Evolutionary conservation across 2,797 vertebrate genomes (phyloP).

Genomic region (Pantherophis vulpinus): DNA sequence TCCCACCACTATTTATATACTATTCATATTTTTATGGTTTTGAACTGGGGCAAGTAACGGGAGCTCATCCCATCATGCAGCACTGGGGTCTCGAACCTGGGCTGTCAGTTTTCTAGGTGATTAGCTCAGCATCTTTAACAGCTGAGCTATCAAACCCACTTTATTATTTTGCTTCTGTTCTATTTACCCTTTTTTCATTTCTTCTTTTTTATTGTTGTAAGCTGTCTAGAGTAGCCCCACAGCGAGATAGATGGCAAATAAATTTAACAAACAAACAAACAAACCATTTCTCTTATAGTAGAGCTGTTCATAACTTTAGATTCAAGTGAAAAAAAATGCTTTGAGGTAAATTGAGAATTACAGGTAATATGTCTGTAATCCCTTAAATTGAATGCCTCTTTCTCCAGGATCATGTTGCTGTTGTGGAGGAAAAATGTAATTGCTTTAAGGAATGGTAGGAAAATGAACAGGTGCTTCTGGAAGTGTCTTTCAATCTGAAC

Average conservation of each 20-base stretch:
- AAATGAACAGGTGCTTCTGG: not conserved
- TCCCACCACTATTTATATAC: not conserved
- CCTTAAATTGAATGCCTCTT: not conserved
- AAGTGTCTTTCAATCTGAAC: not conserved
- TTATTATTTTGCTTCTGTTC: not conserved
- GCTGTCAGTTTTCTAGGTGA: not conserved
- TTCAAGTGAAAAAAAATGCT: not conserved
- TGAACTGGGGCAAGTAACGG: not conserved
- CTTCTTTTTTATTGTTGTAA: not conserved
- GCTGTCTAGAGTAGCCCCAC: not conserved
- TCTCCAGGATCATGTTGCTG: not conserved
- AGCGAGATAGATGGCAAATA: not conserved
- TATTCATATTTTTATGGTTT: not conserved
- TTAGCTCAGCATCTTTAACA: not conserved
- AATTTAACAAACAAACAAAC: not conserved
- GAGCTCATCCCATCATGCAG: not conserved
- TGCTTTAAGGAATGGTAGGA: not conserved
- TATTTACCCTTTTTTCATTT: not conserved
- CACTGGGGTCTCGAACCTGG: not conserved
- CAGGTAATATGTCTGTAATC: not conserved
- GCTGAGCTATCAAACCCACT: not conserved
- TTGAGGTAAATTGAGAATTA: not conserved
- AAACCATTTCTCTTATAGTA: not conserved
- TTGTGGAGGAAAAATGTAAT: not conserved
- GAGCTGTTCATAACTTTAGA: not conserved